Conservation (phyloP, 2,888 invertebrate genomes). For the Chromoteleia sp. region DNA sequence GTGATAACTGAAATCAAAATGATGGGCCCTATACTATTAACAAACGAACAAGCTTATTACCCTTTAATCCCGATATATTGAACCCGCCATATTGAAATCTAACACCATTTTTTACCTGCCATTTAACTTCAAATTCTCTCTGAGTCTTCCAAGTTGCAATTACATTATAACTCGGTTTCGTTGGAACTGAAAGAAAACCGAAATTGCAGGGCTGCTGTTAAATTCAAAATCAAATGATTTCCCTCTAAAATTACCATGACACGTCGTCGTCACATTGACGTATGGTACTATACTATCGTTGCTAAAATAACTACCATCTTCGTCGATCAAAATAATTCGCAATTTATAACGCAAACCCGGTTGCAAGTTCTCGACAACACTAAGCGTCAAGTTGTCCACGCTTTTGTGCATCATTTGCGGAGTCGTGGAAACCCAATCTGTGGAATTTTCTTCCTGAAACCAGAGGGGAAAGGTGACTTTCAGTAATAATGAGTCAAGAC, state of each 20-base stretch:
- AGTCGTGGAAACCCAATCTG: slow-evolving; percentile 37
- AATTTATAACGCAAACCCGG: slow-evolving; percentile 63
- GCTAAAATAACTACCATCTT: slow-evolving; percentile 63
- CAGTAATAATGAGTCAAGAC: neutral
- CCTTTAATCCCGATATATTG: too few species aligned
- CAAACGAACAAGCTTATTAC: too few species aligned
- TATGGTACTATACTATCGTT: slow-evolving; percentile 59
- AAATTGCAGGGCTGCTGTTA: neutral
- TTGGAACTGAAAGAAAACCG: slow-evolving; percentile 56
- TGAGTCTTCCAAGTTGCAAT: slow-evolving; percentile 57
- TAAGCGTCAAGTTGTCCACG: neutral
- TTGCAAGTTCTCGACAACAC: slow-evolving; percentile 54
- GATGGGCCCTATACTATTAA: too few species aligned
- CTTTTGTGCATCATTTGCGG: slow-evolving; percentile 23
- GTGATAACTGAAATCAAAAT: too few species aligned
- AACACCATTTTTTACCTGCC: slow-evolving; percentile 57
- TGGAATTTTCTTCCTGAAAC: slow-evolving; percentile 45
- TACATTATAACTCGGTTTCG: slow-evolving; percentile 62
- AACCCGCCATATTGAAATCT: too few species aligned
- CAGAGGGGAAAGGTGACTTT: neutral
- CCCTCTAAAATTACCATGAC: slow-evolving; percentile 48
- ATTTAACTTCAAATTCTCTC: slow-evolving; percentile 64
- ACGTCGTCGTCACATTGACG: slow-evolving; percentile 58
- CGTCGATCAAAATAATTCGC: slow-evolving; percentile 67
- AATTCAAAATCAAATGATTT: neutral